phyloP scores from a whole-genome alignment of 2,888 invertebrate genomes.

The Luffia ferchaultella region DNA sequence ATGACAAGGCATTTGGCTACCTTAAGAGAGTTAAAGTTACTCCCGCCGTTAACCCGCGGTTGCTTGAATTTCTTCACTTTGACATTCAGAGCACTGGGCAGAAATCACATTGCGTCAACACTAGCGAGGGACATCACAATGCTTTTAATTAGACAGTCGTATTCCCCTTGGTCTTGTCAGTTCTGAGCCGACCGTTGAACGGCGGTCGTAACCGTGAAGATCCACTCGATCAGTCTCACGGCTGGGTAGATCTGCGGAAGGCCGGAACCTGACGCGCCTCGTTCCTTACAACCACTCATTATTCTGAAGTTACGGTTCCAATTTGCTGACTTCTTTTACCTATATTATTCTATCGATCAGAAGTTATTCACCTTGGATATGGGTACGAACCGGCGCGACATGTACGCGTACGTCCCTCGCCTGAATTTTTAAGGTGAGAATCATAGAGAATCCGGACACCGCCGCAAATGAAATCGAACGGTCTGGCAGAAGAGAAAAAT shows the following conservation, averaged over 20 bases:
- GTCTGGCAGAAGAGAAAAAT: conserved; percentile 45
- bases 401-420: too few species aligned
- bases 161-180: background rate
- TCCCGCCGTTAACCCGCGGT: conserved; percentile 18
- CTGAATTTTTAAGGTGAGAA: conserved; percentile 40
- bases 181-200: too few species aligned
- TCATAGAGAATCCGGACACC: conserved; percentile 34
- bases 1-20: too few species aligned
- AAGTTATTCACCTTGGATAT: too few species aligned
- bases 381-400: too few species aligned
- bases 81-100: too few species aligned
- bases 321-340: conserved; percentile 55
- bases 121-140: conserved; percentile 9
- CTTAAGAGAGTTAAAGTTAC: conserved; percentile 16
- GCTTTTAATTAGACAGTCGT: conserved; percentile 3
- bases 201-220: conserved; percentile 30
- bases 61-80: too few species aligned
- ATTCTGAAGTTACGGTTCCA: conserved; percentile 72
- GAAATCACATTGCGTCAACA: conserved; percentile 11
- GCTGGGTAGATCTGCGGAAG: conserved; percentile 25
- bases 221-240: conserved; percentile 20
- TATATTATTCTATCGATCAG: too few species aligned
- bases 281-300: conserved; percentile 79
- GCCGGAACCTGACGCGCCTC: conserved; percentile 63
- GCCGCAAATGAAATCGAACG: conserved; percentile 42